Evolutionary conservation across 2,888 invertebrate species (phyloP), one percentile per base, ranked within the genome.

Genomic region (Melieria crassipennis): DNA sequence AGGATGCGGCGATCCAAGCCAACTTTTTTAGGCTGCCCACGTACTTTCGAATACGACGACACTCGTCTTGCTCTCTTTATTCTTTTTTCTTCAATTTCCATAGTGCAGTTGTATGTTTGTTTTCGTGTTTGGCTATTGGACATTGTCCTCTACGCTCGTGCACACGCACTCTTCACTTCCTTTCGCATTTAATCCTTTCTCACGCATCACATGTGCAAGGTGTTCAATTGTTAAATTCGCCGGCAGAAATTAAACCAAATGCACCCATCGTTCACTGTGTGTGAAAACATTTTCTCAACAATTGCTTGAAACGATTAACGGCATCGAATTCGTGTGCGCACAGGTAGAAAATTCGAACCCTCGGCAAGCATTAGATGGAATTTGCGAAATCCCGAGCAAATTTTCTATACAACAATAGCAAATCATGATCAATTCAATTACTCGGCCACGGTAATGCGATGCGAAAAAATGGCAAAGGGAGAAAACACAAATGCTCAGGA

Each of bases 361-460:
- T 58, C 68, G 57, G 60, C 46, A 56, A 5, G 16, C 10, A 70
- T 47, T 16, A 72, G 72, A 70, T 62, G 45, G 74, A 64, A 73
- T 77, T 76, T 76, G 76, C 75, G 65, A 75, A 77, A 73, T 69
- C 62, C 65, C 75, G 71, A 71, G 73, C 73, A 77, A 74, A 77
- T 78, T 76, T 77, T 63, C 61, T 7, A 58, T 63, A 62, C 75
- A 78, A 83, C 83, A 83, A 83, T 82, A 77, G 78, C 75, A 78
- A 78, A 78, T 83, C 81, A 80, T 77, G 82, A 83, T 81, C 82
- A 82, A 83, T 82, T 81, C 81, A 82, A 83, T 84, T 84, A 81
- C 73, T 71, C 42, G 46, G 66, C 13, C 71, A 46, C 62, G 50
- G 16, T 58, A 52, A 64, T 58, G 45, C 45, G 61, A 61, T 61